These are phyloP conservation scores for Arvicanthis niloticus DNA, from an alignment of 2,113 vertebrate genomes.

Conservation along the genomic window DNA sequence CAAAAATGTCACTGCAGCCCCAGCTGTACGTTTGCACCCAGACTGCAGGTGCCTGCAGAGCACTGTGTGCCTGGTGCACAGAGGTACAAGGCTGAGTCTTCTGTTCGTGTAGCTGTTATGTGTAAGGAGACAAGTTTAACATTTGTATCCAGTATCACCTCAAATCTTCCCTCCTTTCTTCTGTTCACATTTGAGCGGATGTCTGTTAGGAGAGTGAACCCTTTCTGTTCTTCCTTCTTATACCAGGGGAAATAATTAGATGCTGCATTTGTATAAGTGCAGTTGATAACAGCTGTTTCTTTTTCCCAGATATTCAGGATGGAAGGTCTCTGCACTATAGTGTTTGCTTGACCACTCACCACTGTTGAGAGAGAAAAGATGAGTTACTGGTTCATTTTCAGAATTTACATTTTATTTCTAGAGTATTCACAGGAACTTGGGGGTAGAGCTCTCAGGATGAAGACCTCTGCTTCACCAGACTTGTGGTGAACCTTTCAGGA, in stretches of 20 bases:
- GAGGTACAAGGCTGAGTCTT: neutral
- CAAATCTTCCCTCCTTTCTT: constrained; percentile 25
- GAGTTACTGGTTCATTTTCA: neutral
- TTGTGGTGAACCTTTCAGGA: neutral
- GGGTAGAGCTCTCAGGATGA: neutral
- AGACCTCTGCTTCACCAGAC: neutral
- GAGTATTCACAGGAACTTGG: neutral
- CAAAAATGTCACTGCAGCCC: neutral
- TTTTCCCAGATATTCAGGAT: neutral
- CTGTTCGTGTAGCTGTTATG: neutral
- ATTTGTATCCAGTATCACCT: neutral
- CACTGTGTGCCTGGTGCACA: neutral
- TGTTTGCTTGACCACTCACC: neutral
- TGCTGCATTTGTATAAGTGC: neutral
- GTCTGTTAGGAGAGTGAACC: neutral
- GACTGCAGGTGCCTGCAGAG: neutral
- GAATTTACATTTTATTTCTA: neutral
- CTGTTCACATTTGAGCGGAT: neutral
- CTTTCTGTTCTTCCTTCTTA: neutral
- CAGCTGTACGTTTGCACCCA: neutral
- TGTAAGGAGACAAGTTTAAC: neutral
- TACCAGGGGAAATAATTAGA: constrained; percentile 30
- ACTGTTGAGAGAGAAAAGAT: neutral
- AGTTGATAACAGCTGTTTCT: neutral
- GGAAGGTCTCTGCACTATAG: neutral